Conservation (phyloP, 1,140 invertebrate genomes). For the Diorhabda carinulata region DNA sequence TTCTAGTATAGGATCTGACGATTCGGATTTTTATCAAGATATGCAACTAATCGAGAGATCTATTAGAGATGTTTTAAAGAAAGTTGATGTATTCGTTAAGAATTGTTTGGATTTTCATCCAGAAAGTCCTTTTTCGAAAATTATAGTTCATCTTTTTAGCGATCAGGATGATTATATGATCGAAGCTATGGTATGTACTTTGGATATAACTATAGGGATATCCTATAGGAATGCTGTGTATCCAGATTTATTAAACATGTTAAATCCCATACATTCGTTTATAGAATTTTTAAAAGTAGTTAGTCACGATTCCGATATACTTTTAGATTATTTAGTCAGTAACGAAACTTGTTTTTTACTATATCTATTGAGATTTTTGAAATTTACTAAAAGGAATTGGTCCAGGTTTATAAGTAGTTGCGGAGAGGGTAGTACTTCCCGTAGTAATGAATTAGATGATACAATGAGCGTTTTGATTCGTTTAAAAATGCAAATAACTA, state of each 20-base stretch:
- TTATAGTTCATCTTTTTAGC: constrained; percentile 81
- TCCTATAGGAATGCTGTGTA: constrained; percentile 75
- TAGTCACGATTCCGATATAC: constrained; percentile 74
- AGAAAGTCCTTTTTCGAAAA: constrained; percentile 80
- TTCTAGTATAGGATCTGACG: constrained; percentile 73
- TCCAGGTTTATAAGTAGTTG: constrained; percentile 76
- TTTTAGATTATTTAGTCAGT: constrained; percentile 83
- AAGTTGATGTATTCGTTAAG: constrained; percentile 79
- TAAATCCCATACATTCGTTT: constrained; percentile 79
- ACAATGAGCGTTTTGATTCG: constrained; percentile 80
- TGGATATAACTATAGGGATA: constrained; percentile 81
- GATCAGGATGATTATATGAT: constrained; percentile 89
- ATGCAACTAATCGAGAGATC: constrained; percentile 83
- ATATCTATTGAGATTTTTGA: constrained; percentile 80
- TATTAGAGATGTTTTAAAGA: constrained; percentile 75
- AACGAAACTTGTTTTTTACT: constrained; percentile 88
- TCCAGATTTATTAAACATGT: constrained; percentile 70
- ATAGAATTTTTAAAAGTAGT: constrained; percentile 79
- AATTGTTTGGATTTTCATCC: constrained; percentile 78
- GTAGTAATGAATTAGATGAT: constrained; percentile 65
- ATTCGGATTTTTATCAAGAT: constrained; percentile 81
- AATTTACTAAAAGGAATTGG: constrained; percentile 82
- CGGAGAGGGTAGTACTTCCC: constrained; percentile 49
- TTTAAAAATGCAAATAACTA: constrained; percentile 73
- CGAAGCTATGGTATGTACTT: constrained; percentile 87